These are phyloP conservation scores for Cottoperca gobio DNA, from an alignment of 2,797 vertebrate genomes.

Conservation along the genomic window DNA sequence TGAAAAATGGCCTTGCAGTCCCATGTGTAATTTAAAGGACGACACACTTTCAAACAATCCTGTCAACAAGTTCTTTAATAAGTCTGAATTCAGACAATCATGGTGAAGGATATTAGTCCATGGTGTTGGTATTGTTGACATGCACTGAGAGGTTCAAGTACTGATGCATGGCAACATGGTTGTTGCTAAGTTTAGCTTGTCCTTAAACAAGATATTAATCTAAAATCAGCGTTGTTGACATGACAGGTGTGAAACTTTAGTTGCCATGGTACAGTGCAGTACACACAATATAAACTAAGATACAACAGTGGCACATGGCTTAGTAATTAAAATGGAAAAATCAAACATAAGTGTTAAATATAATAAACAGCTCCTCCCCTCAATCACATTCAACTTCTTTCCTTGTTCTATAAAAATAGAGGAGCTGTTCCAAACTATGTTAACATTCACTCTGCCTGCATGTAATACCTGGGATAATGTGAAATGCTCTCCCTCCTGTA, in stretches of 20 bases:
- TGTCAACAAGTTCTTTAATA: slow-evolving; percentile 36
- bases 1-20: slow-evolving; percentile 31
- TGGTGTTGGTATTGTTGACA: slow-evolving; percentile 3
- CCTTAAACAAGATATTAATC: slow-evolving; percentile 37
- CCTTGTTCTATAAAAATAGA: neutral
- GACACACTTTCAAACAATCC: slow-evolving; percentile 41
- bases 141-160: slow-evolving; percentile 2
- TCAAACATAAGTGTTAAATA: slow-evolving; percentile 1
- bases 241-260: slow-evolving; percentile 22
- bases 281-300: neutral
- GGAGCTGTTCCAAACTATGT: neutral
- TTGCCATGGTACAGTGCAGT: slow-evolving; percentile 31
- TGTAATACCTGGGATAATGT: neutral
- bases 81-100: slow-evolving; percentile 17
- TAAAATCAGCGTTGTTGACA: slow-evolving; percentile 15
- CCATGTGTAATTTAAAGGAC: slow-evolving; percentile 43
- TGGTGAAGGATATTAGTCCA: slow-evolving; percentile 16
- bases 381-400: neutral
- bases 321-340: slow-evolving; percentile 19
- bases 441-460: neutral
- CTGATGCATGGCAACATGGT: slow-evolving; percentile 4
- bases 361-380: slow-evolving; percentile 7
- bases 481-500: slow-evolving; percentile 11
- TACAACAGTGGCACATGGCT: neutral
- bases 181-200: slow-evolving; percentile 27